Base-by-base conservation (phyloP, 2,888 invertebrate species). In the Melolontha melolontha region DNA sequence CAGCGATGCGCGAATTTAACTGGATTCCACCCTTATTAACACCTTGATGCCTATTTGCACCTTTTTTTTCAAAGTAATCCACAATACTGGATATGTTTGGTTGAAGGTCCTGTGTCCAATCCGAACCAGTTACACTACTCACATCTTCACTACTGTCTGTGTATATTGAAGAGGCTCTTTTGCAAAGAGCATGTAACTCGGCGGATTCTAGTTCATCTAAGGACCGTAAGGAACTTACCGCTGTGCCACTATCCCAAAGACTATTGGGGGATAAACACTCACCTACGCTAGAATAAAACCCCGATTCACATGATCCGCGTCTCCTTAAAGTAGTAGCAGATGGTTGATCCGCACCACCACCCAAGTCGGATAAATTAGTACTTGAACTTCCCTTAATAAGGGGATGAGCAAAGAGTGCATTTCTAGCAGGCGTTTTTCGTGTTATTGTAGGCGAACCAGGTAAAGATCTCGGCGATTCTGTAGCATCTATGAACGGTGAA, bases 61-160 rank as follows among this genome's bases (percentile, higher is more conserved):
- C 90, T 80, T 93, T 92, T 54, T 92, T 86, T 83, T 95, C 95
- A 83, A 95, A 95, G 82, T 95, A 95, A 78, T 95, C 94, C 29
- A 95, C 95, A 75, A 95, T 95, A 79, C 90, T 90, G 55, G 93
- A 91, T 74, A 94, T 94, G 80, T 92, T 83, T 27, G 83, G 82
- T 89, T 73, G 90, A 87, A 72, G 89, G 87, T 75, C 90, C 82
- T 75, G 87, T 88, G 78, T 87, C 88, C 77, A 91, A 81, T 93
- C 93, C 0, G 92, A 92, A 68, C 92, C 92, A 0, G 91, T 90
- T 64, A 94, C 85, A 78, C 92, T 93, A 41, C 93, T 93, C 62
- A 93, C 90, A 82, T 94, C 94, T 81, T 94, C 94, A 49, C 92
- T 93, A 79, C 93, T 93, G 82, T 94, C 94, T 1, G 94, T 94